Evolutionary conservation across 2,888 invertebrate genomes (phyloP).

Genomic region (Schizotus pectinicornis): DNA sequence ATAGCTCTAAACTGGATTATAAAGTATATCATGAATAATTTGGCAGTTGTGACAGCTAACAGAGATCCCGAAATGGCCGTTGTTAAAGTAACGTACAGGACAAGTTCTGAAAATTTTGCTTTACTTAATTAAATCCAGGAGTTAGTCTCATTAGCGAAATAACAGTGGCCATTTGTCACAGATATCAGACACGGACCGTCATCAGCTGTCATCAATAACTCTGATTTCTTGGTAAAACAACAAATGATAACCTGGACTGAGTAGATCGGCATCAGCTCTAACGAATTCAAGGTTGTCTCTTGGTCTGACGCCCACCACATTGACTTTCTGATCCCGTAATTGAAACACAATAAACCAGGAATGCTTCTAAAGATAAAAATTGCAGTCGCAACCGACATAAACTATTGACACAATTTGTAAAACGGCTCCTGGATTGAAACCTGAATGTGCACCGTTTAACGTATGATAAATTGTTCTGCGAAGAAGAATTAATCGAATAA

Average conservation of each 20-base stretch:
- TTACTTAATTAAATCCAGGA: background rate
- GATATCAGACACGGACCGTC: background rate
- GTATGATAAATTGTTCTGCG: conserved; percentile 17
- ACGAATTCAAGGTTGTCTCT: conserved; percentile 27
- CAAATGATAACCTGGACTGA: conserved; percentile 8
- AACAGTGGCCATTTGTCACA: no score
- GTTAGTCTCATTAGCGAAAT: no score
- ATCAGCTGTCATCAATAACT: conserved; percentile 2
- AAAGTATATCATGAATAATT: background rate
- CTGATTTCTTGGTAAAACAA: conserved; percentile 9
- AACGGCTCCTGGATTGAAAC: conserved; percentile 14
- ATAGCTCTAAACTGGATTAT: conserved; percentile 2
- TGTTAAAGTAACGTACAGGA: no score
- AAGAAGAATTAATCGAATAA: conserved; percentile 1
- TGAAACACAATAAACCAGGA: conserved; percentile 28
- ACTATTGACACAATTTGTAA: conserved; percentile 25
- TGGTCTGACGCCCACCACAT: conserved; percentile 22
- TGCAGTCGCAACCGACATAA: conserved; percentile 11
- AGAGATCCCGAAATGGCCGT: background rate
- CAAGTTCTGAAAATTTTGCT: no score
- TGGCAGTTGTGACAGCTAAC: background rate
- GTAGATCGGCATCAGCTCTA: conserved; percentile 29
- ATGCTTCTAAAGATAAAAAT: conserved; percentile 12
- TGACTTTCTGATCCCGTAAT: conserved; percentile 30
- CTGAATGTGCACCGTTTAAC: conserved; percentile 18